Base-by-base conservation (phyloP, 2,113 vertebrate species). In the Saguinus midas region DNA sequence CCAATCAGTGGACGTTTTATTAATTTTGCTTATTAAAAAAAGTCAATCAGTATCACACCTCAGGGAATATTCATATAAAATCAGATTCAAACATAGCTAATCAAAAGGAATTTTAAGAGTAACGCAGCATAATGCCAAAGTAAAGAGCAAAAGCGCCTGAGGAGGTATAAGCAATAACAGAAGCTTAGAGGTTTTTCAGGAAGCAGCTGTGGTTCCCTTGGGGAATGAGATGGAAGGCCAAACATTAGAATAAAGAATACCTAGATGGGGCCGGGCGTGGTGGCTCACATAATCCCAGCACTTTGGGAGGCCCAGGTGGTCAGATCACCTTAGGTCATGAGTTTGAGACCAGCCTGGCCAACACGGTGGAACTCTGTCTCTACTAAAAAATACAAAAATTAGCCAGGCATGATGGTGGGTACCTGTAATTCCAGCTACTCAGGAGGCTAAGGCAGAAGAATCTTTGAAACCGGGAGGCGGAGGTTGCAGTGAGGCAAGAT, bases 21-120 rank as follows among this genome's bases (percentile, higher is more conserved):
- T 96, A 97, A 97, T 95, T 95, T 96, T 58, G 61, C 75, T 97
- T 52, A 83, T 70, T 70, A 27, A 87, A 96, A 97, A 90, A 90
- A 94, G 87, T 93, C 87, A 89, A 58, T 93, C 95, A 94, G 82
- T 73, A 48, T 43, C 25, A 84, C 2, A 92, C 91, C 78, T 94
- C 55, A 6, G 82, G 94, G 96, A 92, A 92, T 52, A 64, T 32
- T 92, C 87, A 82, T 68, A 83, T 88, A 92, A 96, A 96, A 68
- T 96, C 81, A 96, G 81, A 90, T 61, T 96, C 66, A 89, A 94
- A 84, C 79, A 91, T 83, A 91, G 88, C 55, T 98, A 96, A 97
- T 97, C 94, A 94, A 97, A 96, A 96, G 78, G 52, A 91, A 92
- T 95, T 96, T 97, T 73, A 70, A 57, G 52, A 95, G 94, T 92